phyloP scores from a whole-genome alignment of 2,888 invertebrate genomes.

The Sylvicola fuscatus region DNA sequence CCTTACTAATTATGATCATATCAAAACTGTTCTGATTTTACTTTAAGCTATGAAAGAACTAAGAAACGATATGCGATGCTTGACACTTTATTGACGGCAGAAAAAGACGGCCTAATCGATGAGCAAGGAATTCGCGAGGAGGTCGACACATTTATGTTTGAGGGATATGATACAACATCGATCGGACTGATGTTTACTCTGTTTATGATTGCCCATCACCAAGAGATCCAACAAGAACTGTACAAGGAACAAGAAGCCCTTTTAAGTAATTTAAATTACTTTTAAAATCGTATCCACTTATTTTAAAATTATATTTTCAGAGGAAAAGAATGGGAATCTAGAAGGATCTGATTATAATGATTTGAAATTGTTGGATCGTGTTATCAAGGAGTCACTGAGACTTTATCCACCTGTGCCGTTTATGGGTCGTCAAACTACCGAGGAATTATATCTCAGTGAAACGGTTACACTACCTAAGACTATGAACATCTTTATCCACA shows the following conservation, averaged over 20 bases:
- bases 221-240: slow-evolving; percentile 27
- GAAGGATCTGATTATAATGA: too few relatives aligned
- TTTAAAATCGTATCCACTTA: too few relatives aligned
- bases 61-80: slow-evolving; percentile 30
- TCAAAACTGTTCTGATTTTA: neutral
- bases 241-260: slow-evolving; percentile 24
- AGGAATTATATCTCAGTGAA: slow-evolving; percentile 9
- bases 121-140: slow-evolving; percentile 34
- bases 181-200: slow-evolving; percentile 29
- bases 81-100: slow-evolving; percentile 31
- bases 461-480: slow-evolving; percentile 27
- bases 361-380: slow-evolving; percentile 26
- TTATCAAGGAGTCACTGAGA: slow-evolving; percentile 32
- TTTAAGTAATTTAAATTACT: too few relatives aligned
- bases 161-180: slow-evolving; percentile 42
- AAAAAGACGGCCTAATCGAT: slow-evolving; percentile 28
- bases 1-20: too few relatives aligned
- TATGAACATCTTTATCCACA: slow-evolving; percentile 30
- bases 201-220: slow-evolving; percentile 29
- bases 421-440: slow-evolving; percentile 19
- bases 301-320: slow-evolving; percentile 13
- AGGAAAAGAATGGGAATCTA: too few relatives aligned
- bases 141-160: slow-evolving; percentile 42
- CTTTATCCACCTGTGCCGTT: slow-evolving; percentile 33
- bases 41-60: slow-evolving; percentile 8